Evolutionary conservation across 2,113 vertebrate genomes (phyloP).

Genomic region (Daphoenositta chrysoptera): DNA sequence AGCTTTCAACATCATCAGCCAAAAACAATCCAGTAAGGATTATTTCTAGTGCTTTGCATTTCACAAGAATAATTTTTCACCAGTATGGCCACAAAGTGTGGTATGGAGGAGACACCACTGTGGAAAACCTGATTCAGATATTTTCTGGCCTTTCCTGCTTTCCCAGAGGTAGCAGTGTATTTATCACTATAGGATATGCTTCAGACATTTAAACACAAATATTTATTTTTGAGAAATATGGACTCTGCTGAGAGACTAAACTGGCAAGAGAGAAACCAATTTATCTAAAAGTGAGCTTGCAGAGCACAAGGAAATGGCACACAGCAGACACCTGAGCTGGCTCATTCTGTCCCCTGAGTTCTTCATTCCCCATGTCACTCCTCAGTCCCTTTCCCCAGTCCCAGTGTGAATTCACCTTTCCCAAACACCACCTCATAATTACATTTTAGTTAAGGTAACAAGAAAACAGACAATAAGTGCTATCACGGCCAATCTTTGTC

Average conservation of each 20-base stretch:
- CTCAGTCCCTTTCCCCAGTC: background rate
- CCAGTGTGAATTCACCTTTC: background rate
- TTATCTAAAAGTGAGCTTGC: background rate
- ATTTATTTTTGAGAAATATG: background rate
- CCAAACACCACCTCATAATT: background rate
- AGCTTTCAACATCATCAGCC: background rate
- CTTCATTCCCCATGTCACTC: background rate
- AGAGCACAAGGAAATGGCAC: background rate
- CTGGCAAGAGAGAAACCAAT: background rate
- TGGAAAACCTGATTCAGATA: background rate
- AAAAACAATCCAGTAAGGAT: constrained; percentile 5
- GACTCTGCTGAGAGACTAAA: background rate
- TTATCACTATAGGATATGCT: background rate
- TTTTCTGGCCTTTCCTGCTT: background rate
- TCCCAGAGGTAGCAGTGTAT: background rate
- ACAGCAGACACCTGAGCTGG: background rate
- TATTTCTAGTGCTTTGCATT: background rate
- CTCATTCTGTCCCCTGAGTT: background rate
- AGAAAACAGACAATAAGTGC: background rate
- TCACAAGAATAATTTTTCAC: background rate
- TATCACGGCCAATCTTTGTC: background rate
- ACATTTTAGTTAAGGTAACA: background rate
- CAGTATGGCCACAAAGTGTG: background rate
- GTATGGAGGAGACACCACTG: background rate
- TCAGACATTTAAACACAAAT: background rate